These are phyloP conservation scores for Elaphurus davidianus DNA, from an alignment of 2,113 vertebrate genomes.

Conservation along the genomic window DNA sequence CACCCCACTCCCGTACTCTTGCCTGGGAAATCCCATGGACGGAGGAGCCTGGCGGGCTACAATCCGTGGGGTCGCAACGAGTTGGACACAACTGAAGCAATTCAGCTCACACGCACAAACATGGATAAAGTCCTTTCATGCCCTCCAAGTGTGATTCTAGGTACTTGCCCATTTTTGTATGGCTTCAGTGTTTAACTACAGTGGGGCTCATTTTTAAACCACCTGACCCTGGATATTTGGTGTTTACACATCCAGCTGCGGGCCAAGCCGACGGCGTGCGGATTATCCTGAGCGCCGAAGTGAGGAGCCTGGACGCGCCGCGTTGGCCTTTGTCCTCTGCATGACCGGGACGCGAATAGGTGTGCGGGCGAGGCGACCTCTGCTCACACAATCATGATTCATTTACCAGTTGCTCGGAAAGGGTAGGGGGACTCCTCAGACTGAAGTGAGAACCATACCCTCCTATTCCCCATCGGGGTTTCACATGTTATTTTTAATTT, in stretches of 20 bases:
- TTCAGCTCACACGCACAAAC: not conserved
- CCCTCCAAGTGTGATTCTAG: not conserved
- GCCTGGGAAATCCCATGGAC: not conserved
- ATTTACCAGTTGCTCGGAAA: not conserved
- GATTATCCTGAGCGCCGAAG: not conserved
- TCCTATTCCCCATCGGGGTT: not conserved
- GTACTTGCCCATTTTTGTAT: not conserved
- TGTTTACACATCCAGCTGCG: not conserved
- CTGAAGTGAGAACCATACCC: not conserved
- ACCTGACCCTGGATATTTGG: not conserved
- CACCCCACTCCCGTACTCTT: not conserved
- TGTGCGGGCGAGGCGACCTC: not conserved
- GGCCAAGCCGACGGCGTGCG: not conserved
- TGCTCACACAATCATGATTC: not conserved
- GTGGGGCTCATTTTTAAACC: not conserved
- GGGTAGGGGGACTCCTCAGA: not conserved
- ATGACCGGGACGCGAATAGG: rapidly evolving
- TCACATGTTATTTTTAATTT: not conserved
- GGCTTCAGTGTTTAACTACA: not conserved
- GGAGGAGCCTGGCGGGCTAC: not conserved
- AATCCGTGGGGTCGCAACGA: rapidly evolving
- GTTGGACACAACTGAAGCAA: not conserved
- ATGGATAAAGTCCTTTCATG: not conserved
- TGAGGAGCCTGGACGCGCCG: not conserved
- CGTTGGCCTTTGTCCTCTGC: rapidly evolving